phyloP scores from a whole-genome alignment of 2,888 invertebrate species.

The Pachydiplax longipennis region DNA sequence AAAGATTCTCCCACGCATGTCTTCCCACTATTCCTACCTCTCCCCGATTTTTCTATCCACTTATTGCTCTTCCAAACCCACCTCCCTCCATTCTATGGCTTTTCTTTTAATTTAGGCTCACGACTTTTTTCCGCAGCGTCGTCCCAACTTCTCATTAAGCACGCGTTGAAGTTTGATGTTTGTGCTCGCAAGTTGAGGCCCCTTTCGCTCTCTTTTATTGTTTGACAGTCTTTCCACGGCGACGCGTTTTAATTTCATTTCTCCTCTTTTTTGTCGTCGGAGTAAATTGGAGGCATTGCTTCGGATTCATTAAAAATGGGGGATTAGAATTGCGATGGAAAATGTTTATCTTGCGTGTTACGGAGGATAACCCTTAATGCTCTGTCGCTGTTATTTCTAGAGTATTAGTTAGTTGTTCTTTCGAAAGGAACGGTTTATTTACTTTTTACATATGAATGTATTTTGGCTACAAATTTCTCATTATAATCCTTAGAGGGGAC shows the following conservation, averaged over 20 bases:
- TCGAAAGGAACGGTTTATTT: too few species aligned
- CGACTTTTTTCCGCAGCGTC: neutral
- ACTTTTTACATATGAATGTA: too few species aligned
- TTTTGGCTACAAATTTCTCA: too few species aligned
- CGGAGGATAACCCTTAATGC: too few species aligned
- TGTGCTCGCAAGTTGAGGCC: neutral
- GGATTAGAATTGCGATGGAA: too few species aligned
- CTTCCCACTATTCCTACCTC: neutral
- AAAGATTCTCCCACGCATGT: conserved; percentile 9
- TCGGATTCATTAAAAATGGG: too few species aligned
- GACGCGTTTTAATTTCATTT: neutral
- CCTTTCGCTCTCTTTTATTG: neutral
- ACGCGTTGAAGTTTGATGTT: neutral
- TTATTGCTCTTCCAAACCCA: neutral
- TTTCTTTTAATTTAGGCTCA: neutral
- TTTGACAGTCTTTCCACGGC: neutral
- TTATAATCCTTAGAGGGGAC: too few species aligned
- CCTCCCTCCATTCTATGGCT: neutral
- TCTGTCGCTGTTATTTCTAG: too few species aligned
- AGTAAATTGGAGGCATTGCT: neutral
- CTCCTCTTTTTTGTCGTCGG: neutral
- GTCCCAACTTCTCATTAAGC: neutral
- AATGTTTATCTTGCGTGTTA: too few species aligned
- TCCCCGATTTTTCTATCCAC: neutral
- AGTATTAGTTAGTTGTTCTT: too few species aligned